Evolutionary conservation across 2,797 vertebrate species (phyloP), one percentile per base, ranked within the genome.

Genomic region (Erithacus rubecula): DNA sequence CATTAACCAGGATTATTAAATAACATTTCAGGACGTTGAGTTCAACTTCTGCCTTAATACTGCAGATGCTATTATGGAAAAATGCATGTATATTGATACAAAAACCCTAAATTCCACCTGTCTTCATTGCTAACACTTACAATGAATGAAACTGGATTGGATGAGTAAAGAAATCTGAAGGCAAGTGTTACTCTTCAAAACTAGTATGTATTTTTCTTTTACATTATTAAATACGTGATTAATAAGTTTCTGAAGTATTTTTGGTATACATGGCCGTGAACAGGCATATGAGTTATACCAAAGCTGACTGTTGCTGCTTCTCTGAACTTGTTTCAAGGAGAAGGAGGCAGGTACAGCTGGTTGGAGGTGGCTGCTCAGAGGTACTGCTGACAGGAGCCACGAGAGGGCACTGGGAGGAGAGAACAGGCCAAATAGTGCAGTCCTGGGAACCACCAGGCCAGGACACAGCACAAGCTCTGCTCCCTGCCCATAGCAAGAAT

Each of bases 351-450:
- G 39, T 14, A 22, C 0, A 1, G 20, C 14, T 27, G 47, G 32
- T 74, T 74, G 43, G 71, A 13, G 27, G 52, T 2, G 41, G n/a
- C 58, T 81, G 26, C 10, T 36, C 41, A 37, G 43, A 87, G 39
- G 20, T 37, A 23, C 18, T 27, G 41, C 65, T 47, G 22, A 81
- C 24, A 49, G 37, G 4, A 77, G 65, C 91, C 96, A 94, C 84
- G 24, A 91, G 95, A 94, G 93, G 94, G 96, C 94, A 85, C n/a
- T 55, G 58, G 32, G 46, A 87, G 64, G 56, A 79, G 69, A 87
- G 63, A 53, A 81, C 8, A 29, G 15, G 23, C 8, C 14, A 59
- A 44, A 69, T 69, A 26, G 11, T 0, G 26, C 43, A 27, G 5
- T 30, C 27, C 36, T 10, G 41, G 59, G 36, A 93, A 53, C 18